A percentile compares a stretch with the other conserved stretches of the same genome.
These are phyloP conservation scores for Mongoloraphidia duomilia DNA, from an alignment of 2,888 invertebrate genomes.

Conservation along the genomic window DNA sequence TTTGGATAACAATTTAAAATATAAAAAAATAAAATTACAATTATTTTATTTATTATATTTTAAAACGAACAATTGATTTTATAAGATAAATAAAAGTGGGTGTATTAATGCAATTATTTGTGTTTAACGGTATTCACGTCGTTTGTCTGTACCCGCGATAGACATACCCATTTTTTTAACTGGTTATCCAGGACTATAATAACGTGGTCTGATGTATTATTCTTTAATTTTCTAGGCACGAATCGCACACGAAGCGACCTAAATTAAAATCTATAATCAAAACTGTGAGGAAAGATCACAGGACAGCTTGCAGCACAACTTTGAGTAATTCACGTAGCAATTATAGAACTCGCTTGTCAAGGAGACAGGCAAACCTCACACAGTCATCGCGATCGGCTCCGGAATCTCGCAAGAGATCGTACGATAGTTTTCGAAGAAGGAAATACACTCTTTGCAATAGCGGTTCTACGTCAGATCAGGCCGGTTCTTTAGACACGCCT, in stretches of 20 bases:
- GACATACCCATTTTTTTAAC: constrained; percentile 5
- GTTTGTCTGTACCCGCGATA: no score
- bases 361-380: neutral
- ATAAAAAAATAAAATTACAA: no score
- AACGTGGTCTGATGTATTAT: no score
- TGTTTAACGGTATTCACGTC: no score
- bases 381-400: neutral
- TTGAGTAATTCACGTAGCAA: neutral
- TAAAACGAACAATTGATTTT: no score
- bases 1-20: no score
- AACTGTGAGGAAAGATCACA: neutral
- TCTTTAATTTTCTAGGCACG: neutral
- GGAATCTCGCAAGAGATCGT: neutral
- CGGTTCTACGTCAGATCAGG: constrained; percentile 25
- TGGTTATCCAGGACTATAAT: no score
- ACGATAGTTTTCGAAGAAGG: neutral
- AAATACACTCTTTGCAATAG: neutral
- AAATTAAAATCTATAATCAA: neutral
- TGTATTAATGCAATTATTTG: no score
- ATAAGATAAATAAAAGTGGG: no score
- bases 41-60: no score
- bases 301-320: neutral
- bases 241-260: neutral
- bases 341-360: no score
- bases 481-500: constrained; percentile 37